phyloP scores from a whole-genome alignment of 2,888 invertebrate species.

The Hypolimnas misippus region DNA sequence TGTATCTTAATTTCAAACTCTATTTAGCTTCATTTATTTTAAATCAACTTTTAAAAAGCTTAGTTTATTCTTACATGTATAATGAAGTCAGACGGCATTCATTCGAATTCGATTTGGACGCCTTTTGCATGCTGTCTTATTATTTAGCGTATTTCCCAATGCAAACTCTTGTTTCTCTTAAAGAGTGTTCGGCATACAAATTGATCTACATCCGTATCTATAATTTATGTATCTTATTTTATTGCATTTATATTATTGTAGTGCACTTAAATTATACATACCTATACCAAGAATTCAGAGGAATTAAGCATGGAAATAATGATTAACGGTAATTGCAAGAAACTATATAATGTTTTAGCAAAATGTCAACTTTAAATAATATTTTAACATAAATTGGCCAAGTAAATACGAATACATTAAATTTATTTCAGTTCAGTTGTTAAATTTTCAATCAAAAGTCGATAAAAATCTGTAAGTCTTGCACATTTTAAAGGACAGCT shows the following conservation, averaged over 20 bases:
- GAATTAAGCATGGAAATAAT: too few relatives aligned
- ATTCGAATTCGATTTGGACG: conserved; percentile 39
- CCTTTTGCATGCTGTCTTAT: conserved; percentile 35
- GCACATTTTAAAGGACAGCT: conserved; percentile 3
- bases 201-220: conserved; percentile 9
- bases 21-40: neutral
- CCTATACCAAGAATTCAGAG: neutral
- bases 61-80: neutral
- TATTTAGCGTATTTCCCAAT: conserved; percentile 34
- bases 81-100: conserved; percentile 17
- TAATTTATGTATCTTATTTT: neutral
- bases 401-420: neutral
- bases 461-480: neutral
- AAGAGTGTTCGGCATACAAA: conserved; percentile 20
- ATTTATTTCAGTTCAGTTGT: neutral
- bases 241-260: neutral
- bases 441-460: conserved; percentile 3
- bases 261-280: neutral
- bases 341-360: too few relatives aligned
- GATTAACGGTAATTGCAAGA: too few relatives aligned
- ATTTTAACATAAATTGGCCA: too few relatives aligned
- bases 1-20: too few relatives aligned
- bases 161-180: conserved; percentile 15
- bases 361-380: too few relatives aligned
- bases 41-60: neutral